Conservation (phyloP, 2,797 vertebrate genomes). For the Prionace glauca region DNA sequence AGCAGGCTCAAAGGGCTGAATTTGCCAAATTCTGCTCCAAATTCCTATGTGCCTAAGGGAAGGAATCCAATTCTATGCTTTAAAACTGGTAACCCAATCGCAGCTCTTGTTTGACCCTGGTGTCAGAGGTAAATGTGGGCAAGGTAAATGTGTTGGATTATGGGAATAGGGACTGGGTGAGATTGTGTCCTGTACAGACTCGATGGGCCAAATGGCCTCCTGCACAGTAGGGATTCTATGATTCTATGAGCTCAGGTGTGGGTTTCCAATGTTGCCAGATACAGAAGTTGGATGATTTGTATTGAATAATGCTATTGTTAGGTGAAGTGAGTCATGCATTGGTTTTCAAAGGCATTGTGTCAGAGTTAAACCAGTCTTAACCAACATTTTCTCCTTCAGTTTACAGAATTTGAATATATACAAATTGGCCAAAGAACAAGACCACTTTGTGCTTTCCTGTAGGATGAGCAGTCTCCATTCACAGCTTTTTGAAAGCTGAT, state of each 20-base stretch:
- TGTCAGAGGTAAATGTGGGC: too few species aligned
- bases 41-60: not conserved
- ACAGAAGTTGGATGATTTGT: not conserved
- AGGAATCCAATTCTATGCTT: not conserved
- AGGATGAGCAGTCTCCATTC: not conserved
- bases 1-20: too few species aligned
- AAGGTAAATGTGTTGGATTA: too few species aligned
- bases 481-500: not conserved
- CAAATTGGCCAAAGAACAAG: not conserved
- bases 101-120: not conserved
- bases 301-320: not conserved
- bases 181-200: too few species aligned
- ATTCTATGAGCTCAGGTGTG: not conserved
- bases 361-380: not conserved
- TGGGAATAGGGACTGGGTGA: too few species aligned
- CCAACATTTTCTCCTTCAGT: not conserved
- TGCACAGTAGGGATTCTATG: too few species aligned
- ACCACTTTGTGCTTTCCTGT: not conserved
- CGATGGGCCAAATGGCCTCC: too few species aligned
- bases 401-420: not conserved
- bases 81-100: not conserved
- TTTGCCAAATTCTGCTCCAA: too few species aligned
- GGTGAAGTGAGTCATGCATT: not conserved
- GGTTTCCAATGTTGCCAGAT: not conserved
- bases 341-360: not conserved